Percentiles rank a stretch among this genome's conserved stretches.
Evolutionary conservation across 37 sponge, comb jelly and placozoan species (phyloP).

Genomic region (Oopsacas minuta): DNA sequence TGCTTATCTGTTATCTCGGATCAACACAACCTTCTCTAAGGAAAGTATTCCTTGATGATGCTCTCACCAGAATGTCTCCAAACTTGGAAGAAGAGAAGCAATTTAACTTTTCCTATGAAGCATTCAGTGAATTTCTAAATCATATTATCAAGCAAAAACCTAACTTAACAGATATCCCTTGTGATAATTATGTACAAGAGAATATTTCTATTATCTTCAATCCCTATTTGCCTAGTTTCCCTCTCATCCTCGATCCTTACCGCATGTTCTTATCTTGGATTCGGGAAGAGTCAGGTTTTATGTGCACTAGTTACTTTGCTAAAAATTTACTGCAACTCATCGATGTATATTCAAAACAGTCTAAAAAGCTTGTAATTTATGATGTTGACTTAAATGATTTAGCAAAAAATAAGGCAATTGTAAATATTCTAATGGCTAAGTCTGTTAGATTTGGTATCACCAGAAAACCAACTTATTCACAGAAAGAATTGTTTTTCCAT

Average conservation of each 20-base stretch:
- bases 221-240: neutral
- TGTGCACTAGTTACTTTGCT: neutral
- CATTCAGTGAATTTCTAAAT: neutral
- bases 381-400: neutral
- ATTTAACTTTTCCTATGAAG: neutral
- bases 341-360: neutral
- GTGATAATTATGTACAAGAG: neutral
- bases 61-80: neutral
- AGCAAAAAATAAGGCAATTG: neutral
- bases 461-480: neutral
- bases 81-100: neutral
- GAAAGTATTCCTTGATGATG: neutral
- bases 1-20: neutral
- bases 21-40: neutral
- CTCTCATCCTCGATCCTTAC: neutral
- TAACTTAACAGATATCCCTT: neutral
- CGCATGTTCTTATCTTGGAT: neutral
- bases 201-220: neutral
- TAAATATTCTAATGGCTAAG: neutral
- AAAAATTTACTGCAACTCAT: neutral
- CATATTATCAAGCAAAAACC: neutral
- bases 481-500: neutral
- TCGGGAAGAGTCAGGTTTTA: neutral
- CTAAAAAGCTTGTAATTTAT: constrained; percentile 4
- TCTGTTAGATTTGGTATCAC: neutral